Evolutionary conservation across 2,797 vertebrate species (phyloP).

Genomic region (Characodon lateralis): DNA sequence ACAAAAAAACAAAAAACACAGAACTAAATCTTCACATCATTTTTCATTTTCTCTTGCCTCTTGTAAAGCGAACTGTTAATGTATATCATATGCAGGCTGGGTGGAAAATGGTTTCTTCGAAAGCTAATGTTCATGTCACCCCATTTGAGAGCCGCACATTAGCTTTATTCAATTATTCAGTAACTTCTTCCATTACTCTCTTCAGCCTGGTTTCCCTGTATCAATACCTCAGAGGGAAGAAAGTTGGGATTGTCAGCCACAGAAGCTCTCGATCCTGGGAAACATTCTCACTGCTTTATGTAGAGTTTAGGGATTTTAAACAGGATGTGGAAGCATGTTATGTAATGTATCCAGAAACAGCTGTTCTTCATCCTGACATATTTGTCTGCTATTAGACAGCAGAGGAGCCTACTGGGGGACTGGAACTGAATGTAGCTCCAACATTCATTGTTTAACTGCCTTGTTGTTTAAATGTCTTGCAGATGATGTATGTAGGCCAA

Average conservation of each 20-base stretch:
- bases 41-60: background rate
- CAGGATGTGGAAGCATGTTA: slow-evolving; percentile 2
- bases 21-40: background rate
- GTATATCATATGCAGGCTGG: background rate
- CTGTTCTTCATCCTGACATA: background rate
- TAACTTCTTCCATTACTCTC: slow-evolving; percentile 69
- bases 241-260: slow-evolving; percentile 29
- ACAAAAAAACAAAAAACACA: background rate
- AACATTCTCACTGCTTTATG: slow-evolving; percentile 9
- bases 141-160: slow-evolving; percentile 61
- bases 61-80: background rate
- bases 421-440: background rate
- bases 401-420: background rate
- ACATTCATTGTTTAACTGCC: background rate
- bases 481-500: background rate
- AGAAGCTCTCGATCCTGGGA: slow-evolving; percentile 47
- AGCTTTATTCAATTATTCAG: slow-evolving; percentile 77
- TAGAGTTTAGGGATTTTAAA: slow-evolving; percentile 28
- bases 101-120: background rate
- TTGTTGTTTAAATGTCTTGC: background rate
- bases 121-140: slow-evolving; percentile 2
- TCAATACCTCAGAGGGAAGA: slow-evolving; percentile 52
- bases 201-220: slow-evolving; percentile 53
- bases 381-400: background rate
- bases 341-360: background rate